A percentile compares a stretch with the other conserved stretches of the same genome.
These are phyloP conservation scores for Gymnosoma rotundatum DNA, from an alignment of 2,888 invertebrate species.

Conservation along the genomic window DNA sequence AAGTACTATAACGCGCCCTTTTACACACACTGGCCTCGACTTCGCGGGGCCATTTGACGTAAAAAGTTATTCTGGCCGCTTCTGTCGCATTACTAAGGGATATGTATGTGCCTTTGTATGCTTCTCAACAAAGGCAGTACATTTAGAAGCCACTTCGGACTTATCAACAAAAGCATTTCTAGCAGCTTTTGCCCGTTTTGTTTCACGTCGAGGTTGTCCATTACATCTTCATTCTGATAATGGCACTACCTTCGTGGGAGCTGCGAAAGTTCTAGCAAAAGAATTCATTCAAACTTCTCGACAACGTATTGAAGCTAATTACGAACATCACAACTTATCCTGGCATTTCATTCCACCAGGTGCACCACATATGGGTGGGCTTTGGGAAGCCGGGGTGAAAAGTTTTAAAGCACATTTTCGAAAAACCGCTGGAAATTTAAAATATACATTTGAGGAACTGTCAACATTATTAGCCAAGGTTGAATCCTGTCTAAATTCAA, in stretches of 20 bases:
- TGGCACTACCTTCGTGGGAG: too few species aligned
- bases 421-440: not conserved
- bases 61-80: not conserved
- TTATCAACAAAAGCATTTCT: too few species aligned
- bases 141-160: too few species aligned
- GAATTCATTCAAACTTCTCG: too few species aligned
- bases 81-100: too few species aligned
- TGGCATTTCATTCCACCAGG: slow-evolving; percentile 3
- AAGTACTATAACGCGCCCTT: not conserved
- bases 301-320: too few species aligned
- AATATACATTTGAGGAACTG: slow-evolving; percentile 28
- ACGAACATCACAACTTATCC: not conserved
- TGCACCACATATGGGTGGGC: not conserved
- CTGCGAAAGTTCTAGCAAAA: too few species aligned
- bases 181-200: not conserved
- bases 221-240: not conserved
- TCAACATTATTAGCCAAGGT: not conserved
- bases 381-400: not conserved
- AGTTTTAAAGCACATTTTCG: not conserved
- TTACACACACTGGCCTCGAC: too few species aligned
- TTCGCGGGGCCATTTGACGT: too few species aligned
- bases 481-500: not conserved
- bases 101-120: too few species aligned
- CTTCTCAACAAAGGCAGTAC: too few species aligned
- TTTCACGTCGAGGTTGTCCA: not conserved